Percentiles rank a stretch among this genome's conserved stretches.
Evolutionary conservation across 2,113 vertebrate genomes (phyloP).

Genomic region (Gymnogyps californianus): DNA sequence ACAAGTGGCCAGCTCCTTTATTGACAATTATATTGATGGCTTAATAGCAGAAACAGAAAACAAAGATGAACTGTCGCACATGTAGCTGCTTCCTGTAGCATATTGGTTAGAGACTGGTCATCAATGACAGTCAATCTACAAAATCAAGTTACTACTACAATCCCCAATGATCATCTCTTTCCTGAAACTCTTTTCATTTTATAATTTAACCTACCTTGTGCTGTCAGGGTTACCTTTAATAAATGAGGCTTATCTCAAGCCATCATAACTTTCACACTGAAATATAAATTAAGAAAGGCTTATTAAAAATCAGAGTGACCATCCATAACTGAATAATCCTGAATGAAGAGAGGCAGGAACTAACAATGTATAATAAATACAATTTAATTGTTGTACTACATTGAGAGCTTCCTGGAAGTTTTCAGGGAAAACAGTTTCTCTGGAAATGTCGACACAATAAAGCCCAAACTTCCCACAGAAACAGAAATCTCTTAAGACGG

Average conservation of each 20-base stretch:
- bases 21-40: background rate
- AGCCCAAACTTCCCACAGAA: background rate
- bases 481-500: background rate
- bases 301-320: background rate
- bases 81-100: background rate
- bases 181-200: background rate
- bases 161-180: background rate
- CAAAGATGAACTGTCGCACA: background rate
- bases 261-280: background rate
- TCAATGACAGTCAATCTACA: background rate
- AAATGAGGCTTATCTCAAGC: background rate
- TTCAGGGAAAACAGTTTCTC: background rate
- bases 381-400: background rate
- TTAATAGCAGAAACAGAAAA: background rate
- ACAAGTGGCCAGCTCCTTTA: background rate
- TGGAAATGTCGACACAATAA: background rate
- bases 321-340: background rate
- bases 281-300: background rate
- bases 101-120: background rate
- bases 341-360: background rate
- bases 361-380: background rate
- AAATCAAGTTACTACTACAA: background rate
- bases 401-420: background rate
- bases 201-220: background rate
- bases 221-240: background rate